These are phyloP conservation scores for pig (Sus scrofa) DNA, from an alignment of 2,113 vertebrate genomes.

Conservation along the genomic window DNA sequence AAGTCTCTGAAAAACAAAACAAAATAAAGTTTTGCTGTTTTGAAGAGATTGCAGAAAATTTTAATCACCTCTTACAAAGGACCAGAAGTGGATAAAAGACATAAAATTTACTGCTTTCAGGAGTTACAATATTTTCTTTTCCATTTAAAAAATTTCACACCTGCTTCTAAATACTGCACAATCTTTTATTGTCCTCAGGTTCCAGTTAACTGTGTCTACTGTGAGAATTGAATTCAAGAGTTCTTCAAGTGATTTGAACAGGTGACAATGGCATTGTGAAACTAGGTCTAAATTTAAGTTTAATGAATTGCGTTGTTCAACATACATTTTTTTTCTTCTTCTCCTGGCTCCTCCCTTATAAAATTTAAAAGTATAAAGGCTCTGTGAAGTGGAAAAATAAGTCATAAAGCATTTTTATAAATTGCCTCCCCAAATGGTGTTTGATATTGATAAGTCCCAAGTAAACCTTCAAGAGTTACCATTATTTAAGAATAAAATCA, in stretches of 20 bases:
- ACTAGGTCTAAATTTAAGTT: not conserved
- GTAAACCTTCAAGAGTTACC: not conserved
- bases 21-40: not conserved
- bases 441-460: not conserved
- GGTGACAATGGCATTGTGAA: not conserved
- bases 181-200: not conserved
- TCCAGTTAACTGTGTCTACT: not conserved
- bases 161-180: not conserved
- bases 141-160: not conserved
- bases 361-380: not conserved
- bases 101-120: not conserved
- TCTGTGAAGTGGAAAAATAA: not conserved
- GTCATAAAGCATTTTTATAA: not conserved
- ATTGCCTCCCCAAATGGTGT: not conserved
- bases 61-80: not conserved
- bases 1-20: not conserved
- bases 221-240: not conserved
- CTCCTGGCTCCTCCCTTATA: not conserved
- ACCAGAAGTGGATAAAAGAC: not conserved
- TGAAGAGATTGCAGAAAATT: not conserved
- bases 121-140: not conserved
- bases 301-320: not conserved
- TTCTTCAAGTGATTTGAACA: not conserved
- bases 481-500: constrained; percentile 1
- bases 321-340: not conserved